phyloP scores from a whole-genome alignment of 2,113 vertebrate genomes.

The Megaceryle maxima region DNA sequence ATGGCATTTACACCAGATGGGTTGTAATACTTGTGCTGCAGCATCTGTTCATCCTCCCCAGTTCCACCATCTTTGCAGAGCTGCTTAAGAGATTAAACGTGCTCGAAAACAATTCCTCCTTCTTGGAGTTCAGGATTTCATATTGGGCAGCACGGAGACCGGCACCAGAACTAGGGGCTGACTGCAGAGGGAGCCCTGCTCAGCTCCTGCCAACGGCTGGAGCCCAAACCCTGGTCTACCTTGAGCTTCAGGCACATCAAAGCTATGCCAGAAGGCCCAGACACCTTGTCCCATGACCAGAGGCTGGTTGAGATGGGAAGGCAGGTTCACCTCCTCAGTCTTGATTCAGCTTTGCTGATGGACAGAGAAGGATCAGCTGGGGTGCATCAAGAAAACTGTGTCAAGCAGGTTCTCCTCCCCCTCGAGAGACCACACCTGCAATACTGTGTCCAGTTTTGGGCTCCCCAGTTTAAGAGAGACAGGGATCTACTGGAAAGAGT shows the following conservation, averaged over 20 bases:
- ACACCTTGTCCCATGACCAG: rapidly evolving
- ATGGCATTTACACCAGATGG: not conserved
- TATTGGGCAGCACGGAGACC: not conserved
- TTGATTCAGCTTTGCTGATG: not conserved
- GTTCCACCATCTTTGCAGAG: not conserved
- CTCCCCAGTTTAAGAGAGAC: no score
- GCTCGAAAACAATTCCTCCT: not conserved
- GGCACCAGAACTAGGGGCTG: not conserved
- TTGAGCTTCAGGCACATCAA: not conserved
- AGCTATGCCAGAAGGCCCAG: not conserved
- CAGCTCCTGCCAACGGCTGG: not conserved
- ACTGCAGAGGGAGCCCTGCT: not conserved
- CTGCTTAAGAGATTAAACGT: not conserved
- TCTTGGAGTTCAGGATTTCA: not conserved
- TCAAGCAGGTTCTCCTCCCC: no score
- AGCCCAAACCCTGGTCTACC: not conserved
- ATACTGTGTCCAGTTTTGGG: no score
- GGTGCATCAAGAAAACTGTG: no score
- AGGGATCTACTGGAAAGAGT: no score
- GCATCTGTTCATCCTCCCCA: not conserved
- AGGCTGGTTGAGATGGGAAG: not conserved
- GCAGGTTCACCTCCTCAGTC: not conserved
- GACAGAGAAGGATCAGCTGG: not conserved
- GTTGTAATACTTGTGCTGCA: not conserved
- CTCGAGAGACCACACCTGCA: no score